These are phyloP conservation scores for Dolichoris vasculosae DNA, from an alignment of 1,140 invertebrate genomes.

Conservation along the genomic window DNA sequence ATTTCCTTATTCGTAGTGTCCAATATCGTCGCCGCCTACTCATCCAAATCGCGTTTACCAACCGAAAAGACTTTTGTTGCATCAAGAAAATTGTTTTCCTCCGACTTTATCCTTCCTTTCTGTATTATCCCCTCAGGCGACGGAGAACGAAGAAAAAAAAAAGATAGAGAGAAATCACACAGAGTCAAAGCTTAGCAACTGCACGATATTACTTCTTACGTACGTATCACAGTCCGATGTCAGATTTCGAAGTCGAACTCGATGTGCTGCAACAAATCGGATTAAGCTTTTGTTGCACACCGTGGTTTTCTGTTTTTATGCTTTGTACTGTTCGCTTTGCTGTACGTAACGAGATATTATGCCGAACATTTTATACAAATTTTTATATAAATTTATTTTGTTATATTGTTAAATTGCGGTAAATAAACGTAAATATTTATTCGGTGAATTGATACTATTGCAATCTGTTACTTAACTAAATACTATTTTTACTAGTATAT, in stretches of 20 bases:
- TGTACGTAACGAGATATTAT: background rate
- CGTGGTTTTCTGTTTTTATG: background rate
- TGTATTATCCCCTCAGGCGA: constrained; percentile 18
- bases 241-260: constrained; percentile 19
- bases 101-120: background rate
- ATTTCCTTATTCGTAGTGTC: background rate
- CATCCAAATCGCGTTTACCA: background rate
- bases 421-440: too few relatives aligned
- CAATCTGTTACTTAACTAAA: too few relatives aligned
- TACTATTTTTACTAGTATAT: too few relatives aligned
- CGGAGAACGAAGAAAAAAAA: background rate
- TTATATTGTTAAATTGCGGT: too few relatives aligned
- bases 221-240: background rate
- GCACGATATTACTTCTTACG: background rate
- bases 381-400: too few relatives aligned
- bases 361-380: too few relatives aligned
- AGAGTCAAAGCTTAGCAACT: background rate
- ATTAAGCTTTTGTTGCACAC: constrained; percentile 5
- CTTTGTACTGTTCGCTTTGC: background rate
- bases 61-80: constrained; percentile 29
- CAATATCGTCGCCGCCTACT: constrained; percentile 5
- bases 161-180: too few relatives aligned
- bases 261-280: background rate
- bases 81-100: constrained; percentile 53
- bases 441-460: too few relatives aligned